These are phyloP conservation scores for Clarias gariepinus DNA, from an alignment of 2,113 vertebrate genomes.

Conservation along the genomic window DNA sequence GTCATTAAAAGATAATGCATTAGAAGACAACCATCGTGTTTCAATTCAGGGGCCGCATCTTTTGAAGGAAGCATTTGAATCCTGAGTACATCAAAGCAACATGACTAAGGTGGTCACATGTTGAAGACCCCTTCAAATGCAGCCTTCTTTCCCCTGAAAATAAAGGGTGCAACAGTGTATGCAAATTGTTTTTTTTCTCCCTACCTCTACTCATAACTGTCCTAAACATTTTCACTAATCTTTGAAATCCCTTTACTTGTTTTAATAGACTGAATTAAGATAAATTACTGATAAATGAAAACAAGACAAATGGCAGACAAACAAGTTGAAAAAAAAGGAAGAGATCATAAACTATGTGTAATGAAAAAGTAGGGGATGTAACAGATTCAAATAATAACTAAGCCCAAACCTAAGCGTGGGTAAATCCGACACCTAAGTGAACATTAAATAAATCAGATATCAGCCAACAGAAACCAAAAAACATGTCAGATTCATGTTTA, in stretches of 20 bases:
- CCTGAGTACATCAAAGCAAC: too few species aligned
- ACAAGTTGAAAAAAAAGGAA: neutral
- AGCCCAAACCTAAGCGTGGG: neutral
- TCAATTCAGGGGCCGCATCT: too few species aligned
- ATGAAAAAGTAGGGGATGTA: neutral
- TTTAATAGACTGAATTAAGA: neutral
- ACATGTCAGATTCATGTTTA: neutral
- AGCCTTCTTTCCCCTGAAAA: too few species aligned
- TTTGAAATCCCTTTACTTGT: neutral
- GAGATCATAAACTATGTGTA: neutral
- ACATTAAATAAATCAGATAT: neutral
- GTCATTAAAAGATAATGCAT: too few species aligned
- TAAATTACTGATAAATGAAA: neutral
- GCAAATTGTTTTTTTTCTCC: too few species aligned
- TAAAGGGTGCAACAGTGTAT: too few species aligned
- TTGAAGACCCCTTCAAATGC: too few species aligned
- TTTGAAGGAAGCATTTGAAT: too few species aligned
- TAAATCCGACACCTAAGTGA: neutral
- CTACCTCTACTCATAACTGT: too few species aligned
- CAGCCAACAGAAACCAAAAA: neutral
- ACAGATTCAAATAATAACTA: neutral
- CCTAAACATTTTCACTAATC: too few species aligned
- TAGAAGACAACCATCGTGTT: too few species aligned
- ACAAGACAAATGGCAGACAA: neutral
- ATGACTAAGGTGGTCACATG: too few species aligned